Evolutionary conservation across 2,888 invertebrate genomes (phyloP).

Genomic region (Gasteruption jaculator): DNA sequence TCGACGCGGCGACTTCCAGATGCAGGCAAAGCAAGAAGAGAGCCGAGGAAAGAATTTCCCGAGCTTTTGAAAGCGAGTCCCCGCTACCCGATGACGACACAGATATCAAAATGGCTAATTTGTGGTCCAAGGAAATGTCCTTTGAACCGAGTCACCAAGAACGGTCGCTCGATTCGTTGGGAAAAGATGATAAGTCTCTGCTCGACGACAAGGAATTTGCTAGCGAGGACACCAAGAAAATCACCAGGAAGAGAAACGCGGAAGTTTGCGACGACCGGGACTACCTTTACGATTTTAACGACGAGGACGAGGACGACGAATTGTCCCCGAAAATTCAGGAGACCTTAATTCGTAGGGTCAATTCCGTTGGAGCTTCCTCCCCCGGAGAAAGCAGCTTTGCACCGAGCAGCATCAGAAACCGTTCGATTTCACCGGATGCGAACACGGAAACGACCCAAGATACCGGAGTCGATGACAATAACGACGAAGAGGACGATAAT

Average conservation of each 20-base stretch:
- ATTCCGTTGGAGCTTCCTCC: conserved; percentile 7
- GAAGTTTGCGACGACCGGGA: conserved; percentile 19
- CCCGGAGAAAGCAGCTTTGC: conserved; percentile 16
- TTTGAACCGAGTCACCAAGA: conserved; percentile 22
- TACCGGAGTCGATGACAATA: conserved; percentile 21
- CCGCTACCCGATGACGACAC: conserved; percentile 21
- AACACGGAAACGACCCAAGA: conserved; percentile 24
- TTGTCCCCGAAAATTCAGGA: conserved; percentile 11
- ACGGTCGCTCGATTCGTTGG: no score
- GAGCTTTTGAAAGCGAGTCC: conserved; percentile 38
- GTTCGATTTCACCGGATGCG: conserved; percentile 28
- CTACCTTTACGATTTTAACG: no score
- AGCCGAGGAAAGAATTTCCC: conserved; percentile 44
- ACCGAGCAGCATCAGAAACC: conserved; percentile 21
- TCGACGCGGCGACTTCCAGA: conserved; percentile 24
- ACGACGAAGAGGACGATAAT: conserved; percentile 25
- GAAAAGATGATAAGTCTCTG: no score
- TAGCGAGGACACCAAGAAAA: conserved; percentile 11
- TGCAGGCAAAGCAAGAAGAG: conserved; percentile 45
- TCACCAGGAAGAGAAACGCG: conserved; percentile 10
- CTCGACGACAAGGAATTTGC: background rate
- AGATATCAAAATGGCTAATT: conserved; percentile 1
- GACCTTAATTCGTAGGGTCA: background rate
- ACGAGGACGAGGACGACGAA: conserved; percentile 4
- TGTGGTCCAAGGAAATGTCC: conserved; percentile 9